These are phyloP conservation scores for Zoanthus sansibaricus DNA, from an alignment of 92 coral and sea anemone genomes.

Conservation along the genomic window DNA sequence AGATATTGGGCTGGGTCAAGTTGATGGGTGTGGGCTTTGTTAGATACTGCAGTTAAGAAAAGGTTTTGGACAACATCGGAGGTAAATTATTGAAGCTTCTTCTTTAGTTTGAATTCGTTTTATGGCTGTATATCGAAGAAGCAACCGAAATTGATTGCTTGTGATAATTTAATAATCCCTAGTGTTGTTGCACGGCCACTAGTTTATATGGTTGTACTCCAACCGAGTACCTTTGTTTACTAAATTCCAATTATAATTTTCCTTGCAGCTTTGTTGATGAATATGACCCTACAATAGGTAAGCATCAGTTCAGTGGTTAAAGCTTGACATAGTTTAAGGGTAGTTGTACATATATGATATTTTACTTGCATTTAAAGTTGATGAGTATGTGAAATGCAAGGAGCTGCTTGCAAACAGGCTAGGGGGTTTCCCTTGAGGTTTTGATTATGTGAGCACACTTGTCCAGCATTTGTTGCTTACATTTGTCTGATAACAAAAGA, in stretches of 20 bases:
- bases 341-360: not conserved
- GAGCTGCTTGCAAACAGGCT: not conserved
- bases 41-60: not conserved
- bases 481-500: not conserved
- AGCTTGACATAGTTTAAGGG: not conserved
- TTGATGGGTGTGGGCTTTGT: conserved; percentile 38
- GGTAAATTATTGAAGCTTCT: not conserved
- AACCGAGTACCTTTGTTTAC: not conserved
- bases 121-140: not conserved
- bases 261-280: conserved; percentile 95
- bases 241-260: not conserved
- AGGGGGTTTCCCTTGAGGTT: conserved; percentile 23
- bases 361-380: not conserved
- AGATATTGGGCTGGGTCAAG: conserved; percentile 46
- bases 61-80: conserved; percentile 2
- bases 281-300: conserved; percentile 99
- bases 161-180: no score
- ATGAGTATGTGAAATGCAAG: not conserved
- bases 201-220: not conserved
- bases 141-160: not conserved
- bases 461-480: not conserved
- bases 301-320: conserved; percentile 31
- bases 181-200: no score
- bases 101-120: not conserved
- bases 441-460: not conserved